Evolutionary conservation across 35 echinoderm and acorn worm species (phyloP), one percentile per base, ranked within the genome.

Genomic region (Acanthaster planci): DNA sequence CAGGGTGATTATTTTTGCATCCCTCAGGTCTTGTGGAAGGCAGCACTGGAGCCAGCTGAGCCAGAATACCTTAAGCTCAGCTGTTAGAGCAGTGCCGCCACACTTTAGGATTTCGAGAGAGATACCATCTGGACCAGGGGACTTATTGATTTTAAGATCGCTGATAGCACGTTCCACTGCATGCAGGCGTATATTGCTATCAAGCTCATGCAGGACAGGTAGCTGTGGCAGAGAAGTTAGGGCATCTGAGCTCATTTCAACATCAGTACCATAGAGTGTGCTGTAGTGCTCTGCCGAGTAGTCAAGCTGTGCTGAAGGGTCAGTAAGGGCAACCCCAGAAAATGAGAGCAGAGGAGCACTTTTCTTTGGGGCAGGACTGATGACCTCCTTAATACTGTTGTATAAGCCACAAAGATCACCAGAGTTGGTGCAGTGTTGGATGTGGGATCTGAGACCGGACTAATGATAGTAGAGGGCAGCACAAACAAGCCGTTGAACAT

Each of bases 11-110:
- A 93, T 93, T 18, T 56, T 88, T 7, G 86, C 81, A 55, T 93
- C 86, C 19, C 47, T 52, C n/a, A 85, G 77, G 77, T 89, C 79
- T 26, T 84, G 91, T 36, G 79, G 80, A n/a, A 88, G 16, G 59
- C 59, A 67, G 6, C 16, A n/a, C 12, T 14, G 16, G 30, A 21
- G 7, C 59, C 59, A 67, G 30, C 59, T 21, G 1, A 67, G 2
- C n/a, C 16, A 1, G 5, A 67, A 21, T 8, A 67, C 59, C 1
- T 67, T 67, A n/a, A 1, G 59, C 7, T 81, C 78, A 50, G 31
- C 7, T 23, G 78, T 32, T 9, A 81, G 39, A 21, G 52, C 18
- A 18, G 44, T 40, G 23, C 79, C 79, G 14, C 79, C 79, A 5
- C 6, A 19, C 27, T 81, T 81, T 16, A 82, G 37, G 47, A 82